phyloP scores from a whole-genome alignment of 2,113 vertebrate genomes.

The Alexandromys fortis region DNA sequence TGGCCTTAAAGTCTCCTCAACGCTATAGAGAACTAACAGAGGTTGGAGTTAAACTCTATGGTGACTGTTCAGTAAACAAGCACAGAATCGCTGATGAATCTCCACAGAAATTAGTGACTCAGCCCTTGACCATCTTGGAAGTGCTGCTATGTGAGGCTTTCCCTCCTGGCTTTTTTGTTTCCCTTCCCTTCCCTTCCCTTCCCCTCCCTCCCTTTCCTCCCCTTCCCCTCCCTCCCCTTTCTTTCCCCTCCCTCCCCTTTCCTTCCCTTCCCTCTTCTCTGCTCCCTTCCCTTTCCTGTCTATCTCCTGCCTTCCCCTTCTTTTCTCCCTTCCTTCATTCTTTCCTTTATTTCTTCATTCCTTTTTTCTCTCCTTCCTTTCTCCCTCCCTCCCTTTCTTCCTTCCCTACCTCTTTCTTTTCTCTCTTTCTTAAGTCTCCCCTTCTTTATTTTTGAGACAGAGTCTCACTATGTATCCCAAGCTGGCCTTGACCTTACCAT shows the following conservation, averaged over 20 bases:
- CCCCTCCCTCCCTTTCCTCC: background rate
- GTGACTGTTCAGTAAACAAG: background rate
- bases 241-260: background rate
- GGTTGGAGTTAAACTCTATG: slow-evolving; percentile 35
- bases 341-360: no score
- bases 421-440: background rate
- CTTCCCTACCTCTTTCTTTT: no score
- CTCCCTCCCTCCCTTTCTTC: background rate
- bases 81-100: background rate
- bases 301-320: background rate
- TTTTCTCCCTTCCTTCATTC: fast-evolving
- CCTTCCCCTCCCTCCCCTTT: no score
- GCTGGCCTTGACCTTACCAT: background rate
- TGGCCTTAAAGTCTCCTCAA: slow-evolving; percentile 1
- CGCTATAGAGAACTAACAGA: background rate
- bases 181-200: background rate
- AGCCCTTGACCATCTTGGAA: slow-evolving; percentile 26
- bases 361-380: background rate
- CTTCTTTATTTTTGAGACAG: background rate
- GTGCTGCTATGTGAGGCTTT: background rate
- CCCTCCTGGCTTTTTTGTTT: background rate
- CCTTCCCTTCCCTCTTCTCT: background rate
- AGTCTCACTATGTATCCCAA: background rate
- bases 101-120: background rate
- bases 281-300: background rate